Evolutionary conservation across 2,888 invertebrate genomes (phyloP), one percentile per base, ranked within the genome.

Genomic region (Parascotia fuliginaria): DNA sequence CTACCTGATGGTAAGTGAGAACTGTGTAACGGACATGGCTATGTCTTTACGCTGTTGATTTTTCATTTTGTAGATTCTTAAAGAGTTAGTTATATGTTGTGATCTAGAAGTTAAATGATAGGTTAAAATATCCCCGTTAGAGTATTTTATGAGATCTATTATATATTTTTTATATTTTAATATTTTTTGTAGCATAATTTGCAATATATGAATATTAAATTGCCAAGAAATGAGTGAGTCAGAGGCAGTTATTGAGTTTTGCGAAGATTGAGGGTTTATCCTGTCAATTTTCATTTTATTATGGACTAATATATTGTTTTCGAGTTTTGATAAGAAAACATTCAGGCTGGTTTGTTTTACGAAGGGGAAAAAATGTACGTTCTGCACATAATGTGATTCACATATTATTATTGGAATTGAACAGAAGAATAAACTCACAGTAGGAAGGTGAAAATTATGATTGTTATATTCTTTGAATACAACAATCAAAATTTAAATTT

Each of bases 211-310:
- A 36, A 29, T 31, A 11, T 22, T 19, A 37, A 38, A 42, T 32
- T 29, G 16, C 16, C 42, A 47, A 24, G 24, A 36, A 15, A 46
- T 19, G 31, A 32, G 22, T 24, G 28, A 45, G 62, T 57, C 58
- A 45, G n/a, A 32, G 15, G 16, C 53, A 57, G 41, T 46, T 37
- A 62, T 62, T 54, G 45, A 44, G 28, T 46, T 42, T 19, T 9
- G 14, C 9, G 19, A 34, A 39, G 4, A 28, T 14, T 39, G 12
- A 15, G 19, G 29, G 22, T 27, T 28, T 15, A 9, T 33, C 16
- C 32, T 39, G 45, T 27, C 16, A 39, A 24, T 39, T 45, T 45
- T 27, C 24, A 32, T 45, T 32, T 2, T 27, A 39, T 36, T 36
- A 13, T 38, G 9, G 15, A 15, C 14, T n/a, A n/a, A n/a, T n/a